phyloP scores from a whole-genome alignment of 2,888 invertebrate genomes.

The Lacanobia oleracea region DNA sequence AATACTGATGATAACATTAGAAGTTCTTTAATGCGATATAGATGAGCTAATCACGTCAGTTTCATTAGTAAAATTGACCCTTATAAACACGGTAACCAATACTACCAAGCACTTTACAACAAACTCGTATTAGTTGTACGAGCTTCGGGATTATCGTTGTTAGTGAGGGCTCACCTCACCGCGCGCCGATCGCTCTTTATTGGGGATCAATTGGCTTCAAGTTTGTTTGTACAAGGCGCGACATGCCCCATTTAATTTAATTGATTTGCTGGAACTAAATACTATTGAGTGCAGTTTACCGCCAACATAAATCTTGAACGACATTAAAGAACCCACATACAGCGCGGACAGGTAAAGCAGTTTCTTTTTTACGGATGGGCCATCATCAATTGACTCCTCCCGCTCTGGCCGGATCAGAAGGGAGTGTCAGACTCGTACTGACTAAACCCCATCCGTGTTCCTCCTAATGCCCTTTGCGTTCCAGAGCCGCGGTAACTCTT shows the following conservation, averaged over 20 bases:
- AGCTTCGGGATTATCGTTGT: constrained; percentile 67
- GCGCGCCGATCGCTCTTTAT: constrained; percentile 66
- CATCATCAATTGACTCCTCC: too few species aligned
- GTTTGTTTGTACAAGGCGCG: constrained; percentile 46
- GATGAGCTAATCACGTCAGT: neutral
- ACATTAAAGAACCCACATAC: neutral
- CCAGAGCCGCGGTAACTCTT: too few species aligned
- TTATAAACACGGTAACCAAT: constrained; percentile 15
- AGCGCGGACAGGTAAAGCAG: neutral
- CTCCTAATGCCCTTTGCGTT: too few species aligned
- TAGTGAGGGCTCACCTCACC: constrained; percentile 63
- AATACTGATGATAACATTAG: neutral
- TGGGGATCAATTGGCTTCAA: constrained; percentile 64
- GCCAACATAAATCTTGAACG: neutral
- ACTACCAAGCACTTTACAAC: constrained; percentile 28
- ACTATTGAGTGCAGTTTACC: neutral
- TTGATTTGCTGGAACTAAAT: constrained; percentile 40
- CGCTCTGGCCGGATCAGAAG: too few species aligned
- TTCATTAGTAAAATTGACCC: neutral
- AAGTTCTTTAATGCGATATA: neutral
- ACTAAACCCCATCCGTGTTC: too few species aligned
- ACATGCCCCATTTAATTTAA: constrained; percentile 47
- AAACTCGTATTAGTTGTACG: constrained; percentile 41
- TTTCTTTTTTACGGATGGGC: too few species aligned
- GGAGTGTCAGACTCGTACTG: too few species aligned